Evolutionary conservation across 2,113 vertebrate genomes (phyloP).

Genomic region (Uria aalge): DNA sequence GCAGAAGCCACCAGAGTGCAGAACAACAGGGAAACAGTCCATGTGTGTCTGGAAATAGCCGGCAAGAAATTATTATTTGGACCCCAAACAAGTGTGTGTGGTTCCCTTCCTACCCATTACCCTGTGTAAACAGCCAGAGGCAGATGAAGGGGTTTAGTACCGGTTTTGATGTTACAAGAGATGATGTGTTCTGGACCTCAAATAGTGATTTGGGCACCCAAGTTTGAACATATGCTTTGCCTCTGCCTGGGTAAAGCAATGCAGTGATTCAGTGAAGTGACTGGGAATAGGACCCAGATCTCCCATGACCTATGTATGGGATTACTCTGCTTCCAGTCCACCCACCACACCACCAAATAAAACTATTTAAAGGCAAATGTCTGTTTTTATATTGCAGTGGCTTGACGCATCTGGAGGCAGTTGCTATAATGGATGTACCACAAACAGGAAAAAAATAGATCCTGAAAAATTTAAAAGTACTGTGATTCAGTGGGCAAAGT

Average conservation of each 20-base stretch:
- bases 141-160: not conserved
- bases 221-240: not conserved
- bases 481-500: not conserved
- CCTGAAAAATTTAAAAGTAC: not conserved
- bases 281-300: not conserved
- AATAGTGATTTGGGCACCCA: not conserved
- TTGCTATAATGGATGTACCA: not conserved
- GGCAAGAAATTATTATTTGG: not conserved
- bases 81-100: not conserved
- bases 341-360: not conserved
- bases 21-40: not conserved
- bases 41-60: not conserved
- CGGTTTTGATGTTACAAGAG: not conserved
- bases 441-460: slow-evolving; percentile 6
- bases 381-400: not conserved
- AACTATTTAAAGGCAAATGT: slow-evolving; percentile 15
- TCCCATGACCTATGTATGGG: not conserved
- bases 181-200: not conserved
- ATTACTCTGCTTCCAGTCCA: not conserved
- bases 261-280: not conserved
- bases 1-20: not conserved
- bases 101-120: not conserved
- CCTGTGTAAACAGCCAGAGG: not conserved
- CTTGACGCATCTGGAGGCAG: not conserved
- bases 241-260: not conserved